Conservation (phyloP, 2,888 invertebrate species). For the Galeruca laticollis region DNA sequence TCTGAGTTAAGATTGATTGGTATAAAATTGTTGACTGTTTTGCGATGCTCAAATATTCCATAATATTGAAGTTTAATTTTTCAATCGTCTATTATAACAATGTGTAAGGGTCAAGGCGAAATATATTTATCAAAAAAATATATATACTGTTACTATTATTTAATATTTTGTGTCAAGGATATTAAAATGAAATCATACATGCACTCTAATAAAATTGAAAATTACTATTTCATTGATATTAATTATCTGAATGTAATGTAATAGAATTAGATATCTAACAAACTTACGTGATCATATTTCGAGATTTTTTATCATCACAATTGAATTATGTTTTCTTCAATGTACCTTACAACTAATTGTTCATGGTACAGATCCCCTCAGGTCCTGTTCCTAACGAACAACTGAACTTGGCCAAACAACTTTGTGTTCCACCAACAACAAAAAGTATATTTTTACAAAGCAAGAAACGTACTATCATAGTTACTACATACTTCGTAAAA, state of each 20-base stretch:
- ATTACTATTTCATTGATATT: background rate
- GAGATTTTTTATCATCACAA: too few relatives aligned
- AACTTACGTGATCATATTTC: too few relatives aligned
- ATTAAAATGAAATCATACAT: background rate
- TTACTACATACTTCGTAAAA: too few relatives aligned
- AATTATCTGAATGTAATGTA: background rate
- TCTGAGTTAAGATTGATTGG: background rate
- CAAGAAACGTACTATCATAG: too few relatives aligned
- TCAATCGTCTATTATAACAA: background rate
- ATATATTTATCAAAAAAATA: slow-evolving; percentile 1
- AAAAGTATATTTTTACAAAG: too few relatives aligned
- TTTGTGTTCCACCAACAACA: too few relatives aligned
- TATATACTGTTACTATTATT: background rate
- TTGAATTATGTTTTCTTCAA: too few relatives aligned
- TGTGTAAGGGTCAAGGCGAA: slow-evolving; percentile 2
- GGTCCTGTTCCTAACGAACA: too few relatives aligned
- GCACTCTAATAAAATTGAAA: background rate
- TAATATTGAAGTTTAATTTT: background rate
- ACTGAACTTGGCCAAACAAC: too few relatives aligned
- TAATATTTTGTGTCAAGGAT: slow-evolving; percentile 11
- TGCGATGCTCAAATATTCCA: background rate
- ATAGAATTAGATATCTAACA: background rate
- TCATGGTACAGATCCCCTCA: too few relatives aligned
- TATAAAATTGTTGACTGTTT: background rate
- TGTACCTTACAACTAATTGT: too few relatives aligned